Conservation (phyloP, 2,797 vertebrate genomes). For the Hipposideros larvatus region DNA sequence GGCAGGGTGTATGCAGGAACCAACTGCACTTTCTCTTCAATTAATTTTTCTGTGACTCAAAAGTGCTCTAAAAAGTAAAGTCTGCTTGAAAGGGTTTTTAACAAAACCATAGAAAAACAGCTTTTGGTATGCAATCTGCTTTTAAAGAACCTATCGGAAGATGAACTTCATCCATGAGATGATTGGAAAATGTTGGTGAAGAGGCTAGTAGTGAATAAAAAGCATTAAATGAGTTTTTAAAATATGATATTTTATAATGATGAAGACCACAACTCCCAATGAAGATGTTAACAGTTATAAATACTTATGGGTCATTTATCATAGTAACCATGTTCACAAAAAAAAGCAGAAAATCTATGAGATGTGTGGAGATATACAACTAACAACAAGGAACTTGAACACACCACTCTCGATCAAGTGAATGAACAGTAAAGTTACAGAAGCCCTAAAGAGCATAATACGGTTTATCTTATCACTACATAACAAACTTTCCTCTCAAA, state of each 20-base stretch:
- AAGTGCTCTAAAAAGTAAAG: background rate
- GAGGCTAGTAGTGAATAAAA: background rate
- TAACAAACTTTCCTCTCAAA: background rate
- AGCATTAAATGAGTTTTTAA: background rate
- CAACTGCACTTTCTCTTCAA: background rate
- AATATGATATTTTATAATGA: conserved; percentile 9
- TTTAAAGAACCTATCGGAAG: background rate
- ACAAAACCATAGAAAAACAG: conserved; percentile 23
- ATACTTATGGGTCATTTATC: conserved; percentile 18
- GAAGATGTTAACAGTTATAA: background rate
- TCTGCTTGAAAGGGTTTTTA: conserved; percentile 24
- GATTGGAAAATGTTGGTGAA: conserved; percentile 28
- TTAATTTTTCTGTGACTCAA: background rate
- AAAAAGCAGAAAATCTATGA: conserved; percentile 51
- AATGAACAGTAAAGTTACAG: background rate
- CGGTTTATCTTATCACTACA: background rate
- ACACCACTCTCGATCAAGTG: background rate
- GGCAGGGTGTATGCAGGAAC: background rate
- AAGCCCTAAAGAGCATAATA: background rate
- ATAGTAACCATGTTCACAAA: conserved; percentile 34
- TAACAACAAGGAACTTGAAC: background rate
- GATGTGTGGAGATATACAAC: background rate
- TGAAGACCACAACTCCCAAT: conserved; percentile 14
- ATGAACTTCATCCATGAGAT: conserved; percentile 42
- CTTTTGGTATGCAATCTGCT: background rate